These are phyloP conservation scores for Schizopygopsis malacanthus DNA, from an alignment of 2,797 vertebrate species.

Conservation along the genomic window DNA sequence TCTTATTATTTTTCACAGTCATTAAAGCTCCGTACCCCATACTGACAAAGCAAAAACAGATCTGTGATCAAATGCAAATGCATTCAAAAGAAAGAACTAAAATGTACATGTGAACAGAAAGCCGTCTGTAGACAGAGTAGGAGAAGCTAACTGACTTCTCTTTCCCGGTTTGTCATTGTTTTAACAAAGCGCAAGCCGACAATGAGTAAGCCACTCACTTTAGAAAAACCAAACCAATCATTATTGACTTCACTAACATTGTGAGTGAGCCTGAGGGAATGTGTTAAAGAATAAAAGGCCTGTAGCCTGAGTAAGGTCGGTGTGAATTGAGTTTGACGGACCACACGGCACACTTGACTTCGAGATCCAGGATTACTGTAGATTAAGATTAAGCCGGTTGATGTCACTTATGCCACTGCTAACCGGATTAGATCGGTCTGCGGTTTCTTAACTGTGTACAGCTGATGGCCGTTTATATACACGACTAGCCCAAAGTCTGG, in stretches of 20 bases:
- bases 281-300: not conserved
- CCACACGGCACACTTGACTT: constrained; percentile 43
- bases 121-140: not conserved
- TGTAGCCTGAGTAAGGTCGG: not conserved
- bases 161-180: not conserved
- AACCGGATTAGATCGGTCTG: not conserved
- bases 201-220: not conserved
- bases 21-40: not conserved
- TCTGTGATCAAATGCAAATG: not conserved
- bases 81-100: not conserved
- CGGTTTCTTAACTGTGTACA: not conserved
- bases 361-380: constrained; percentile 74
- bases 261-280: not conserved
- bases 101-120: not conserved
- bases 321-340: constrained; percentile 18
- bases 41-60: not conserved
- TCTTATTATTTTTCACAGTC: not conserved
- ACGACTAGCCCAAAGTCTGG: not conserved
- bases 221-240: not conserved
- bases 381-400: constrained; percentile 76
- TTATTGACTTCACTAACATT: not conserved
- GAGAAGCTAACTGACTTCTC: not conserved
- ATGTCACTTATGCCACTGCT: constrained; percentile 62
- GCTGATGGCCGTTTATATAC: not conserved
- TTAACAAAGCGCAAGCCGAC: not conserved